phyloP scores from a whole-genome alignment of 1,140 invertebrate genomes.

The Danaus melanippus region DNA sequence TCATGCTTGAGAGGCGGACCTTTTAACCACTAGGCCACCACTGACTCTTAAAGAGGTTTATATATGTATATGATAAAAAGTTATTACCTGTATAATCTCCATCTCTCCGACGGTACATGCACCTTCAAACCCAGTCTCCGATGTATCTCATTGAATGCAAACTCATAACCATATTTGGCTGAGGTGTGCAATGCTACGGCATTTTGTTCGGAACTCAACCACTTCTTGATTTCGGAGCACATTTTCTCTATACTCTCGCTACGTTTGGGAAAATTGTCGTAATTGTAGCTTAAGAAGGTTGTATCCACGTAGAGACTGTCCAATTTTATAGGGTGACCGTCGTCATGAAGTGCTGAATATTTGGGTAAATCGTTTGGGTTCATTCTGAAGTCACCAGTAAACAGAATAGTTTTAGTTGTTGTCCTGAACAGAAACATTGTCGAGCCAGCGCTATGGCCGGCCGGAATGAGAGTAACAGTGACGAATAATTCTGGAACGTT shows the following conservation, averaged over 20 bases:
- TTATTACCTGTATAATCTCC: slow-evolving; percentile 47
- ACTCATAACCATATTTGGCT: slow-evolving; percentile 75
- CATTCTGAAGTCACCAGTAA: slow-evolving; percentile 82
- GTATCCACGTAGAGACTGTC: slow-evolving; percentile 80
- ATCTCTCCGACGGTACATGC: slow-evolving; percentile 60
- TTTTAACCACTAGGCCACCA: too few relatives aligned
- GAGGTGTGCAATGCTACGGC: slow-evolving; percentile 70
- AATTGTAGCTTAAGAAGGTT: slow-evolving; percentile 75
- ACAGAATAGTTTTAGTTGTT: slow-evolving; percentile 69
- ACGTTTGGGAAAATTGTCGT: slow-evolving; percentile 74
- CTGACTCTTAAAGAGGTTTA: too few relatives aligned
- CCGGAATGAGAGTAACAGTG: slow-evolving; percentile 75
- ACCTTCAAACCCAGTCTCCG: slow-evolving; percentile 69
- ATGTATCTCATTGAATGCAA: slow-evolving; percentile 73
- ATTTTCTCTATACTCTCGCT: slow-evolving; percentile 70
- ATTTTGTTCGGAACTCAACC: slow-evolving; percentile 68
- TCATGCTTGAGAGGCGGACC: too few relatives aligned
- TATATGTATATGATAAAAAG: slow-evolving; percentile 1
- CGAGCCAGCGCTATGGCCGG: slow-evolving; percentile 82
- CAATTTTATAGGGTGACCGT: slow-evolving; percentile 68
- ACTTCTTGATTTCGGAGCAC: slow-evolving; percentile 66
- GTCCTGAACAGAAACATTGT: slow-evolving; percentile 82
- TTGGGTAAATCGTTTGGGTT: slow-evolving; percentile 70
- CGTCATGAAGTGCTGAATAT: slow-evolving; percentile 71
- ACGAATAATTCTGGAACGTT: slow-evolving; percentile 39